Base-by-base conservation (phyloP, 53 echinoderm and acorn worm genomes). In the Antedon mediterranea region DNA sequence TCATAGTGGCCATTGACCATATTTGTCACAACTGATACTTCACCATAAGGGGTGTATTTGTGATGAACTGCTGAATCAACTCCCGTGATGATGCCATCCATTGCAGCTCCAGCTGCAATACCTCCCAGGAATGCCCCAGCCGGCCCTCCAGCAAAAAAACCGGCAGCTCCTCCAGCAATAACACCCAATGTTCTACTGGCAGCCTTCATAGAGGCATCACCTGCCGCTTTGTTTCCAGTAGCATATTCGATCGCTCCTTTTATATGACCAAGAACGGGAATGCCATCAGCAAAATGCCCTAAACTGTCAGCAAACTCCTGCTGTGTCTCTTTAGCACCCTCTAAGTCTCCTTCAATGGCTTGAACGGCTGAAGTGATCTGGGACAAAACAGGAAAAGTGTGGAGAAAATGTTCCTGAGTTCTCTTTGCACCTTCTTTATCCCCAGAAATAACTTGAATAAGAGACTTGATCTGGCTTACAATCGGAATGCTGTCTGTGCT, bases 41-140 rank as follows among this genome's bases (percentile, higher is more conserved):
- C 37, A 41, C 78, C 78, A 34, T 41, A 78, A 14, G 78, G 78
- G 29, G 43, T 28, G 43, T 78, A 78, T 43, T 78, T 0, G 18
- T 43, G 43, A 0, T 78, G 28, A 42, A 78, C 43, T 0, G 78
- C 78, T 31, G 78, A 78, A 28, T 71, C 78, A 42, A 78, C 78
- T 34, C 78, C 78, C 23, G 78, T 78, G 4, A 43, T 78, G 37
- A 78, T 78, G 0, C 78, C 78, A 43, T 78, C 78, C 43, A 78
- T 43, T 78, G 78, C 78, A 4, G 78, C 78, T 33, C 78, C 78
- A 41, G 43, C 78, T 30, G 78, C 78, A 1, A 78, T 43, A 78
- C 78, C 78, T 28, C 78, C 78, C 4, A 43, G 43, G 14, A 78
- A 43, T 43, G 43, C 43, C 43, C 78, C 78, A 78, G 78, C 78